A percentile compares a stretch with the other conserved stretches of the same genome.
These are phyloP conservation scores for Rotaria socialis DNA, from an alignment of 2,888 invertebrate species.

Conservation along the genomic window DNA sequence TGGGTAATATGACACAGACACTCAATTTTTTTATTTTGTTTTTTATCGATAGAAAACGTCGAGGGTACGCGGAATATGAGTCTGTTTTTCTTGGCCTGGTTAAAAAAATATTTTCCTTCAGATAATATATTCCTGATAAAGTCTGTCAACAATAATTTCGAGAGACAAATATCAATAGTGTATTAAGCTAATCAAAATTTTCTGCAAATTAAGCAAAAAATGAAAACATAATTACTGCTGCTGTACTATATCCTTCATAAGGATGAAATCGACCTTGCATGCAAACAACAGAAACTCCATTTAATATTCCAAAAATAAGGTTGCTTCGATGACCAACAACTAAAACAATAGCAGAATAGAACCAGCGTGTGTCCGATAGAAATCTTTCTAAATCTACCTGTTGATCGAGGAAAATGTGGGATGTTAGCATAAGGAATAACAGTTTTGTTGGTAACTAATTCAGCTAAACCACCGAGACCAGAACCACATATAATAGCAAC, in stretches of 20 bases:
- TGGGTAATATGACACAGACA: too few species aligned
- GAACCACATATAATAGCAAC: constrained; percentile 46
- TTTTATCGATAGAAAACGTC: too few species aligned
- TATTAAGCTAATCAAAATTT: too few species aligned
- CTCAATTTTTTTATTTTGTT: too few species aligned
- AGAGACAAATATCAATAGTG: too few species aligned
- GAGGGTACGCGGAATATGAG: too few species aligned
- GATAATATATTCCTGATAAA: too few species aligned
- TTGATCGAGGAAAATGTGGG: constrained; percentile 44
- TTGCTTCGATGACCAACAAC: constrained; percentile 83
- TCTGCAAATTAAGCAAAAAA: too few species aligned
- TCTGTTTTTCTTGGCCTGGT: too few species aligned
- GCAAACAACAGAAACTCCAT: constrained; percentile 75
- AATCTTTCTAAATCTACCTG: constrained; percentile 7
- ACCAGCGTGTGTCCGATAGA: background rate
- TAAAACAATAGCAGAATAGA: constrained; percentile 60
- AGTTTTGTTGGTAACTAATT: constrained; percentile 16
- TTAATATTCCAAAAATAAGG: constrained; percentile 77
- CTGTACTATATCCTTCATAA: constrained; percentile 55
- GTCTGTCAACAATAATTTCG: too few species aligned
- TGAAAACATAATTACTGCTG: background rate
- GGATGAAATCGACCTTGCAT: constrained; percentile 93
- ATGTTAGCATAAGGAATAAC: constrained; percentile 42
- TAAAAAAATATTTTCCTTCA: too few species aligned
- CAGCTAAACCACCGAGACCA: constrained; percentile 45